A percentile compares a stretch with the other conserved stretches of the same genome.
These are phyloP conservation scores for Phalera bucephala DNA, from an alignment of 2,888 invertebrate genomes.

Conservation along the genomic window DNA sequence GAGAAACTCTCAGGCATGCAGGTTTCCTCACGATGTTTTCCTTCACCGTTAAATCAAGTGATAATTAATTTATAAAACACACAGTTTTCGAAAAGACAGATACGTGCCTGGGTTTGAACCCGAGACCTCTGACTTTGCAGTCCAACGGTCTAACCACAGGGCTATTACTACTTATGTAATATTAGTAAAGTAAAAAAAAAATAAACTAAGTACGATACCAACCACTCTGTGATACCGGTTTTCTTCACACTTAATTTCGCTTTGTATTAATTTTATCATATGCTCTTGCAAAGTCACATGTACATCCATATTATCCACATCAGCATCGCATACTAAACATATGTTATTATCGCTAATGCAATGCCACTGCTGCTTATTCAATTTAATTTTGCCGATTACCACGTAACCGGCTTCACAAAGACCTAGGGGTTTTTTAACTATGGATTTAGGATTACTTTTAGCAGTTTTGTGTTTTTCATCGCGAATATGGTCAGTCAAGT, in stretches of 20 bases:
- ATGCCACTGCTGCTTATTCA: constrained; percentile 50
- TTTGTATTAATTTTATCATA: constrained; percentile 44
- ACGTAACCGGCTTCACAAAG: constrained; percentile 29
- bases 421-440: constrained; percentile 19
- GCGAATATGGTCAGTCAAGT: constrained; percentile 37
- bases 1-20: no score
- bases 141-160: no score
- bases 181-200: no score
- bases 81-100: no score
- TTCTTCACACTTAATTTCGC: constrained; percentile 25
- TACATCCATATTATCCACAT: constrained; percentile 16
- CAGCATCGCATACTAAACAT: constrained; percentile 45
- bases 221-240: constrained; percentile 47
- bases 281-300: constrained; percentile 42
- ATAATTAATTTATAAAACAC: no score
- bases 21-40: no score
- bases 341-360: constrained; percentile 36
- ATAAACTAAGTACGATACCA: constrained; percentile 6
- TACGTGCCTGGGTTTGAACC: no score
- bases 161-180: no score
- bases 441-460: constrained; percentile 28
- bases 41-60: no score
- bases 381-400: constrained; percentile 31
- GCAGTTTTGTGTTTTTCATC: constrained; percentile 35
- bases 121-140: no score